Base-by-base conservation (phyloP, 2,888 invertebrate genomes). In the Taphrorychus bicolor region DNA sequence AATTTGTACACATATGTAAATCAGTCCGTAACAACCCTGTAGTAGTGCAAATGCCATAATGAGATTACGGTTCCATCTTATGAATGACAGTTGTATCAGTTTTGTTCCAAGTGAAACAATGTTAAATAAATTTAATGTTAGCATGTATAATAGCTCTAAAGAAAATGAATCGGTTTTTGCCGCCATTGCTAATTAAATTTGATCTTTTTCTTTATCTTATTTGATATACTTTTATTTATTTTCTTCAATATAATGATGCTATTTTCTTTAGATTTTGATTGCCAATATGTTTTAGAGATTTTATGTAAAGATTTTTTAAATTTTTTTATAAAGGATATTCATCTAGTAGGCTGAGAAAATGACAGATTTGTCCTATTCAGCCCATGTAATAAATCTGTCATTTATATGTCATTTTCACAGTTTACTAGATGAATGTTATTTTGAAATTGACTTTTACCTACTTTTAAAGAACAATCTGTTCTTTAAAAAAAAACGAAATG, bases 1-100 rank as follows among this genome's bases (percentile, higher is more conserved):
- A n/a, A n/a, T n/a, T n/a, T n/a, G n/a, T n/a, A n/a, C n/a, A n/a
- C n/a, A n/a, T n/a, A n/a, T n/a, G n/a, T n/a, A n/a, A n/a, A n/a
- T n/a, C n/a, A n/a, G n/a, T n/a, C n/a, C n/a, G n/a, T n/a, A n/a
- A n/a, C n/a, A n/a, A n/a, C n/a, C n/a, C n/a, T n/a, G n/a, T n/a
- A n/a, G n/a, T n/a, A 56, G 14, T n/a, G 18, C 41, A 18, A 41
- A 56, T 56, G 56, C 56, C 1, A 56, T 56, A 41, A 16, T 56
- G 40, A n/a, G 56, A 41, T n/a, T 56, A 18, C 22, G 41, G 19
- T 56, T 41, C 21, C 11, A 52, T 21, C 41, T 41, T 56, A 9
- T 7, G n/a, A 21, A 14, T 40, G 19, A 16, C 21, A 19, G 57
- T 57, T 57, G 58, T 22, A 16, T 40, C 7, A 23, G 11, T 42